Percentiles rank a stretch among this genome's conserved stretches.
These are phyloP conservation scores for Ecliptopera silaceata DNA, from an alignment of 2,888 invertebrate genomes.

Conservation along the genomic window DNA sequence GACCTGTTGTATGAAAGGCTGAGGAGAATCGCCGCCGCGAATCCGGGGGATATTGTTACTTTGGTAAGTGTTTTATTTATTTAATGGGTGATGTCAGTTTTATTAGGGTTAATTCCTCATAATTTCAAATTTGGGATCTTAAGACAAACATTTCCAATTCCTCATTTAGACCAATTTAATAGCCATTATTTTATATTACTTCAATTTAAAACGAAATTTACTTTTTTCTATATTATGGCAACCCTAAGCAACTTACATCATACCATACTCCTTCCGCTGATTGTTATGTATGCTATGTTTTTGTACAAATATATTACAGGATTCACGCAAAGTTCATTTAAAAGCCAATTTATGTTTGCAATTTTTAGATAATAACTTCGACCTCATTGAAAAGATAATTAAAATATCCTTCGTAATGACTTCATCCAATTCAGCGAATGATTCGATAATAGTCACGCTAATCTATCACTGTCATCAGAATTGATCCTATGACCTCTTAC, in stretches of 20 bases:
- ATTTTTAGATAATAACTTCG: slow-evolving; percentile 10
- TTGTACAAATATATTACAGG: not conserved
- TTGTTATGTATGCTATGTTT: too few species aligned
- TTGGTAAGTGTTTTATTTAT: slow-evolving; percentile 84
- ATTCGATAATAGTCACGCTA: too few species aligned
- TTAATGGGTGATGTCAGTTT: slow-evolving; percentile 6
- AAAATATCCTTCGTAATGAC: slow-evolving; percentile 19
- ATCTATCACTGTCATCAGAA: too few species aligned
- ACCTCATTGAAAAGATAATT: slow-evolving; percentile 7
- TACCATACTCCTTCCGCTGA: not conserved
- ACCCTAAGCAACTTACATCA: slow-evolving; percentile 19
- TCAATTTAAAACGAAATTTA: too few species aligned
- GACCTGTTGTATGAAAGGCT: slow-evolving; percentile 87
- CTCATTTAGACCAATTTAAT: too few species aligned
- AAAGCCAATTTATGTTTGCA: not conserved
- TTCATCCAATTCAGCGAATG: not conserved
- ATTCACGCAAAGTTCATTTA: slow-evolving; percentile 19
- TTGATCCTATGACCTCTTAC: too few species aligned
- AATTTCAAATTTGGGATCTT: too few species aligned
- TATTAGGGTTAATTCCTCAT: too few species aligned
- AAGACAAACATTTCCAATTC: too few species aligned
- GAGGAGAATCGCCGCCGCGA: slow-evolving; percentile 85
- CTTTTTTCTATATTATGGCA: slow-evolving; percentile 8
- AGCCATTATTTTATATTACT: too few species aligned
- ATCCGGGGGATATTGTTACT: slow-evolving; percentile 88